Evolutionary conservation across 2,113 vertebrate genomes (phyloP).

Genomic region (Rostratula benghalensis): DNA sequence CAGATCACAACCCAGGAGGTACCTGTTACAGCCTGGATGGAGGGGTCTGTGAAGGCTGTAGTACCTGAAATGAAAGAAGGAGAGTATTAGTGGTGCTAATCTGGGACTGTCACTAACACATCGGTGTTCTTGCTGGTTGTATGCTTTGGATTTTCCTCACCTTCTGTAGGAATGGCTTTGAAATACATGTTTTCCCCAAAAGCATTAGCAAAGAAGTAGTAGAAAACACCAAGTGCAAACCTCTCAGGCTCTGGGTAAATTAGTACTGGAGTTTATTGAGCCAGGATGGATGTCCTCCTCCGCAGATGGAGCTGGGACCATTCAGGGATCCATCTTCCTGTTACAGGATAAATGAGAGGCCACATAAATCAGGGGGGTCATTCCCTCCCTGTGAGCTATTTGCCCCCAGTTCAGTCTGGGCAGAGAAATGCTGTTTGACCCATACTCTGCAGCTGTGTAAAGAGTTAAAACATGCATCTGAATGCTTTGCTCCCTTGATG

Average conservation of each 20-base stretch:
- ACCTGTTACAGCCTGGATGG: background rate
- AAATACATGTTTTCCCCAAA: background rate
- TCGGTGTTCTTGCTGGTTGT: background rate
- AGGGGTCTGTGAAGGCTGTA: background rate
- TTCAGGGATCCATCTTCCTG: background rate
- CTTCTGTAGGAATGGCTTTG: background rate
- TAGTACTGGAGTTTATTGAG: background rate
- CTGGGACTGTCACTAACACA: background rate
- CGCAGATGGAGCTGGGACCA: background rate
- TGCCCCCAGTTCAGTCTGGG: background rate
- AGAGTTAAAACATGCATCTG: background rate
- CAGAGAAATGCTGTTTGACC: background rate
- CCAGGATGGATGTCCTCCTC: background rate
- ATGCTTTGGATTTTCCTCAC: background rate
- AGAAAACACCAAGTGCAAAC: background rate
- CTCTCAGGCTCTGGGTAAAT: background rate
- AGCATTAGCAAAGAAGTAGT: background rate
- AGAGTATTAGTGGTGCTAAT: background rate
- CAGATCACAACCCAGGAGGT: background rate
- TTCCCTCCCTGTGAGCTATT: rapidly evolving
- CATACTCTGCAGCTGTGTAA: background rate
- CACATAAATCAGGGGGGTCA: rapidly evolving
- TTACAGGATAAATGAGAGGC: background rate
- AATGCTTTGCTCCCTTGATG: background rate
- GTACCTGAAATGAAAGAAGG: slow-evolving; percentile 26